phyloP scores from a whole-genome alignment of 2,888 invertebrate genomes.

The Tipula helvola region DNA sequence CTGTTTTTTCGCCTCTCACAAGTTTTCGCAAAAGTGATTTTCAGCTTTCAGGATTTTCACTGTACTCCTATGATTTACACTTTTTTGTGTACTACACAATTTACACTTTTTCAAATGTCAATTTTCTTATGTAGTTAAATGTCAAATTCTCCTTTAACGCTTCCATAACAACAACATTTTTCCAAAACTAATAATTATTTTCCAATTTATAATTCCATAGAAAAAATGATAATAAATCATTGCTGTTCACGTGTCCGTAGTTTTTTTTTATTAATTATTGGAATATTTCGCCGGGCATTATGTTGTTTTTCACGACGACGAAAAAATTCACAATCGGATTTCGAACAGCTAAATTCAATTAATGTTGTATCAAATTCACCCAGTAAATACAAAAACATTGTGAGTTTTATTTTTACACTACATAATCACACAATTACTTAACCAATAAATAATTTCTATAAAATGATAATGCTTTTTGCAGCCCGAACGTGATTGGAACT shows the following conservation, averaged over 20 bases:
- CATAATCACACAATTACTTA: background rate
- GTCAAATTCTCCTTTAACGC: background rate
- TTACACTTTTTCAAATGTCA: background rate
- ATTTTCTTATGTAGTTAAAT: background rate
- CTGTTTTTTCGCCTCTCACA: no score
- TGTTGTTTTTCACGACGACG: slow-evolving; percentile 47
- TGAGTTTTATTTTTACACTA: slow-evolving; percentile 4
- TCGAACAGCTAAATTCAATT: slow-evolving; percentile 42
- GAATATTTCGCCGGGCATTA: slow-evolving; percentile 43
- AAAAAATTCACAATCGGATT: slow-evolving; percentile 40
- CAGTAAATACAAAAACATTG: slow-evolving; percentile 15
- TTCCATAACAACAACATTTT: background rate
- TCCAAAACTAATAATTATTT: background rate
- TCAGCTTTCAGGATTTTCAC: no score
- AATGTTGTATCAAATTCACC: slow-evolving; percentile 34
- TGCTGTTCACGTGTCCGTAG: slow-evolving; percentile 41
- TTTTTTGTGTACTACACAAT: background rate
- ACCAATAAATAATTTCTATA: background rate
- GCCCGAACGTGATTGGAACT: slow-evolving; percentile 41
- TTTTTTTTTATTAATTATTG: slow-evolving; percentile 40
- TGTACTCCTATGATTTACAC: background rate
- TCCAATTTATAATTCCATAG: background rate
- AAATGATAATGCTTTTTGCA: slow-evolving; percentile 18
- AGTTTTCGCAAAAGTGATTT: no score
- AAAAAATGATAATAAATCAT: slow-evolving; percentile 35